Evolutionary conservation across 2,113 vertebrate species (phyloP), one percentile per base, ranked within the genome.

Genomic region (Gymnarchus niloticus): DNA sequence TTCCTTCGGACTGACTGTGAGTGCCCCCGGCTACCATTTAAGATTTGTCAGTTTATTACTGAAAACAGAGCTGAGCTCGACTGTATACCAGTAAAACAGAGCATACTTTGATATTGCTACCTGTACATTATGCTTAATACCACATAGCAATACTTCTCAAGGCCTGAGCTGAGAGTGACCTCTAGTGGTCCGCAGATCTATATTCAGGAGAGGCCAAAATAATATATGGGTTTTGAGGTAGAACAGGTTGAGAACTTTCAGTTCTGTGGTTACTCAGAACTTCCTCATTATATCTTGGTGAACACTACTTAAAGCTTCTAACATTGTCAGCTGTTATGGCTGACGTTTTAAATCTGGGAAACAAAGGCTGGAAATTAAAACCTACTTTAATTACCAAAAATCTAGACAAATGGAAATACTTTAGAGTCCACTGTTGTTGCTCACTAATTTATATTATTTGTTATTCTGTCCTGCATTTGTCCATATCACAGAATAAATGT

Each of bases 1-100:
- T 99, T 97, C 92, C 97, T 99, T 85, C 96, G 98, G 76, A 94
- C 92, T 46, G 98, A 99, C 91, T 98, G 98, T 99, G 94, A 94
- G 98, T 95, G 92, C 92, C 4, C 33, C 25, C 84, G 51, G 37
- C 41, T 77, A 7, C 49, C 46, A 23, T 17, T 56, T 49, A 59
- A 49, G 56, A 7, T 80, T 83, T 85, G 25, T n/a, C 49, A 7
- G 21, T 49, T 21, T 81, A n/a, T 28, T 33, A 81, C 23, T n/a
- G 33, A 49, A n/a, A 51, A 54, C 14, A 10, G 23, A 76, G 17
- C 25, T 61, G 57, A 6, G 6, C 69, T 5, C 10, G 33, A 76
- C 6, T 9, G 52, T 54, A 54, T 1, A 17, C 52, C 52, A 54
- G 7, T 17, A 14, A 37, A 37, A 25, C 56, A n/a, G 23, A n/a